Base-by-base conservation (phyloP, 2,888 invertebrate species). In the Dusona sp. region DNA sequence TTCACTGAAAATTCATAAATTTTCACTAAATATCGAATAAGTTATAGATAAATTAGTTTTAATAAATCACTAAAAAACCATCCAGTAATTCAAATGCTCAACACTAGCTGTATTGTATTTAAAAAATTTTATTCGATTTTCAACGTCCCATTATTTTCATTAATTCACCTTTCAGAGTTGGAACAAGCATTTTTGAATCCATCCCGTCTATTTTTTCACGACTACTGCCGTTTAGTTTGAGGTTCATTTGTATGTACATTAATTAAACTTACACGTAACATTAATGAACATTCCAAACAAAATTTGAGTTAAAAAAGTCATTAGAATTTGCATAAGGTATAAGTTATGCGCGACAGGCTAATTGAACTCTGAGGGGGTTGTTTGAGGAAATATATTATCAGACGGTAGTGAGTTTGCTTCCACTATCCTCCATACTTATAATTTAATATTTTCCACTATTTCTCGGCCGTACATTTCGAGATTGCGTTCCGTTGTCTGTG, bases 401-500 rank as follows among this genome's bases (percentile, higher is more conserved):
- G 19, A 67, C 25, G 16, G 13, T 33, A 48, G 22, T 11, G 33
- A 75, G 57, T 79, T 83, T 25, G 54, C 74, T 33, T 42, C 38
- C 48, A 3, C 64, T 42, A 78, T 75, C 25, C 25, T 29, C 29
- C 64, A 64, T 73, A 78, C 54, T 85, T 51, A 78, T 86, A 81
- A 84, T 86, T 84, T 57, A 78, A 84, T 86, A 84, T 84, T 81
- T 84, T 74, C 84, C 78, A 74, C 73, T 51, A 78, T 73, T 81
- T 8, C 48, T 25, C 57, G 67, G 6, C 13, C 70, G 33, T 78
- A 51, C 29, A 16, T 36, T 45, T 33, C 80, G 81, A 81, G 80
- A 83, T 86, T 81, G 77, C 81, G 42, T 80, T 73, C 79, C 57
- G 29, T 33, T 38, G 22, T 61, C 9, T 51, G 64, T 7, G 68